Percentiles rank a stretch among this genome's conserved stretches.
Evolutionary conservation across 2,888 invertebrate species (phyloP).

Genomic region (Selenia dentaria): DNA sequence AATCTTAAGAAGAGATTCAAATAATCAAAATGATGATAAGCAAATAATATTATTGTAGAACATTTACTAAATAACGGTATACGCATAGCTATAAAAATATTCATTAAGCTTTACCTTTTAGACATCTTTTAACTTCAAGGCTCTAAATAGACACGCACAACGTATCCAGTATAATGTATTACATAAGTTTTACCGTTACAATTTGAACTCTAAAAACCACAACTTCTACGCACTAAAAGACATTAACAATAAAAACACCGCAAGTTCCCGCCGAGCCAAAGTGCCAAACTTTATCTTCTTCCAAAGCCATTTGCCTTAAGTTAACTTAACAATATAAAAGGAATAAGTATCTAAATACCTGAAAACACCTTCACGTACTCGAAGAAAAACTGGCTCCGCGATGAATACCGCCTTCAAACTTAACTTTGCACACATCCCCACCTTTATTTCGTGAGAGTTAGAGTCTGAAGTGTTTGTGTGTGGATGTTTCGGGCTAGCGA

Average conservation of each 20-base stretch:
- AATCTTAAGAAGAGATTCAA: too few relatives aligned
- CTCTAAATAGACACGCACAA: too few relatives aligned
- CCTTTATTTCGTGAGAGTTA: slow-evolving; percentile 17
- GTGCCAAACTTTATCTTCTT: slow-evolving; percentile 22
- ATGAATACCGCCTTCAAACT: slow-evolving; percentile 35
- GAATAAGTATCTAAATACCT: slow-evolving; percentile 42
- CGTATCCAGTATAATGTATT: too few relatives aligned
- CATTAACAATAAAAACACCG: slow-evolving; percentile 20
- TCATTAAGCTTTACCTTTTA: too few relatives aligned
- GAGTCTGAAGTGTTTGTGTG: slow-evolving; percentile 20
- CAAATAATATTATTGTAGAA: too few relatives aligned
- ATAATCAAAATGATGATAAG: too few relatives aligned
- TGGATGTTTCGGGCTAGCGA: slow-evolving; percentile 21
- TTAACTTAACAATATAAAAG: slow-evolving; percentile 45
- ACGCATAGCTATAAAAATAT: too few relatives aligned
- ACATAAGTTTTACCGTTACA: too few relatives aligned
- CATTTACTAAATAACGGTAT: too few relatives aligned
- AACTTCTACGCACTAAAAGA: slow-evolving; percentile 7
- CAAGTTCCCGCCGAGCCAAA: slow-evolving; percentile 8
- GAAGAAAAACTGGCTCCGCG: slow-evolving; percentile 47
- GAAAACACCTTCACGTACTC: slow-evolving; percentile 44
- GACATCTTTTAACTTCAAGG: too few relatives aligned
- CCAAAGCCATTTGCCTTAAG: slow-evolving; percentile 33
- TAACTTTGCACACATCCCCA: slow-evolving; percentile 11
- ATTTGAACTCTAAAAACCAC: slow-evolving; percentile 1